phyloP scores from a whole-genome alignment of 2,888 invertebrate genomes.

The Stenurella melanura region DNA sequence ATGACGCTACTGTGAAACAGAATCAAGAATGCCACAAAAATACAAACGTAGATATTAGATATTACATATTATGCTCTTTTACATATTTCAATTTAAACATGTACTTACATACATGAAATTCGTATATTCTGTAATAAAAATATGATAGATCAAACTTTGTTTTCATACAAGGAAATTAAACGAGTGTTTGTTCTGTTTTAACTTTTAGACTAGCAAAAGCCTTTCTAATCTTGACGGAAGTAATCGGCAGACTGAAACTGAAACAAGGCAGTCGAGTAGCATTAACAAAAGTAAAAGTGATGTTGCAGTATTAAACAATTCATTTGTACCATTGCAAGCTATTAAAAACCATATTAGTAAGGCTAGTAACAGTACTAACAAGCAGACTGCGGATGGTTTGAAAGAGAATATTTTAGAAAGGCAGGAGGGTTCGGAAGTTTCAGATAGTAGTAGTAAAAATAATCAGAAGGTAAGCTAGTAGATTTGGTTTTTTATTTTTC shows the following conservation, averaged over 20 bases:
- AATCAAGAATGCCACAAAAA: too few species aligned
- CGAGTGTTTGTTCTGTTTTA: background rate
- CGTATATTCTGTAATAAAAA: too few species aligned
- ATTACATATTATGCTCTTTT: too few species aligned
- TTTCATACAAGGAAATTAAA: background rate
- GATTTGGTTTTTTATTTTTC: background rate
- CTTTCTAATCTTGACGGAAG: background rate
- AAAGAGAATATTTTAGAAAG: conserved; percentile 26
- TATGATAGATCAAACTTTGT: too few species aligned
- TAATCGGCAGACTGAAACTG: conserved; percentile 1
- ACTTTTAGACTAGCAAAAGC: conserved; percentile 27
- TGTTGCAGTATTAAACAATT: conserved; percentile 61
- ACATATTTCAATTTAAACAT: too few species aligned
- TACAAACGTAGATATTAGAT: too few species aligned
- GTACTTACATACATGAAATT: too few species aligned
- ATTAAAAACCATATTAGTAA: conserved; percentile 71
- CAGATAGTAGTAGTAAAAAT: conserved; percentile 27
- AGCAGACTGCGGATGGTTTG: conserved; percentile 23
- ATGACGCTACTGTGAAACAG: too few species aligned
- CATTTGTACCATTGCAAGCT: conserved; percentile 77
- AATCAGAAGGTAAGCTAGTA: conserved; percentile 17
- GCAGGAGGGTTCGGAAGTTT: conserved; percentile 26
- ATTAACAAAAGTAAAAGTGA: conserved; percentile 40
- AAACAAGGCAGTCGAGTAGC: conserved; percentile 5
- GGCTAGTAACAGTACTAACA: conserved; percentile 35